Evolutionary conservation across 2,797 vertebrate genomes (phyloP).

Genomic region (Argyrosomus regius): DNA sequence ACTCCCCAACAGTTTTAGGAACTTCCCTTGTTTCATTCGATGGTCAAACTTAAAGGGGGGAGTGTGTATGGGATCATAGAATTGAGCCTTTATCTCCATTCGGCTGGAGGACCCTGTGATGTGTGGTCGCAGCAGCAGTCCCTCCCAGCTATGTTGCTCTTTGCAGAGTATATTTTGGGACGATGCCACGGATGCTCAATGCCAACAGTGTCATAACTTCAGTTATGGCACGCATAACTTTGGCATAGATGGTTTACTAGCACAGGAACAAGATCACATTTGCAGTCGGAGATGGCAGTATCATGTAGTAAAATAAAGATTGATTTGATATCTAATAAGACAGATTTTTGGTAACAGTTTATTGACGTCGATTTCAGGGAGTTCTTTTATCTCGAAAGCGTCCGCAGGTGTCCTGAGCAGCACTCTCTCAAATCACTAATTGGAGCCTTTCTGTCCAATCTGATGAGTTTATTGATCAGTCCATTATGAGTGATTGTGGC

Average conservation of each 20-base stretch:
- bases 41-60: neutral
- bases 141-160: conserved; percentile 14
- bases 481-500: conserved; percentile 41
- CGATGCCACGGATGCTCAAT: neutral
- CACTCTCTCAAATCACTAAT: conserved; percentile 65
- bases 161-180: neutral
- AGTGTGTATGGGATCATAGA: neutral
- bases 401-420: conserved; percentile 35
- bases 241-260: neutral
- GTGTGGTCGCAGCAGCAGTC: neutral
- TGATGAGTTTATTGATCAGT: conserved; percentile 73
- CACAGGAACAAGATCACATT: neutral
- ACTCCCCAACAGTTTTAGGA: neutral
- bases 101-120: neutral
- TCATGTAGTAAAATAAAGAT: too few relatives aligned
- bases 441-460: conserved; percentile 60
- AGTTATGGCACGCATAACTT: neutral
- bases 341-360: neutral
- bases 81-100: conserved; percentile 7
- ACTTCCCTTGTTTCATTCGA: neutral
- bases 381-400: neutral
- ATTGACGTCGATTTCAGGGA: neutral
- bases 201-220: conserved; percentile 4
- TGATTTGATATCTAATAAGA: too few relatives aligned
- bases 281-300: neutral